Conservation (phyloP, 2,113 vertebrate genomes). For the Polyodon spathula region DNA sequence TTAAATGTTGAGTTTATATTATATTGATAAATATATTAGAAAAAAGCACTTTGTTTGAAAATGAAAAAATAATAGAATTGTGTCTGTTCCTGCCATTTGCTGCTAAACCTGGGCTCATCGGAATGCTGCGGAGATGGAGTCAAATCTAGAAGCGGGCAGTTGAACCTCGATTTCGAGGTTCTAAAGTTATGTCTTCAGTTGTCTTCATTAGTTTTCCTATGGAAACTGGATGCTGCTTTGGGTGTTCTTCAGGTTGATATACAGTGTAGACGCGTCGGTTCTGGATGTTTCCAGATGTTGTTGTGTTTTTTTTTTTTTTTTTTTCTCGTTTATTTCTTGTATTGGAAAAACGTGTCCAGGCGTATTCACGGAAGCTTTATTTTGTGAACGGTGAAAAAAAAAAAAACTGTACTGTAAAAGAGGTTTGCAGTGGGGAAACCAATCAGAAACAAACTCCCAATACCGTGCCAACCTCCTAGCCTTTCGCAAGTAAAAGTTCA, state of each 20-base stretch:
- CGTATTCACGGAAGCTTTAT: slow-evolving; percentile 39
- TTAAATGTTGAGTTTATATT: slow-evolving; percentile 90
- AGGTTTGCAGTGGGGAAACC: slow-evolving; percentile 57
- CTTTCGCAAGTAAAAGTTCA: slow-evolving; percentile 37
- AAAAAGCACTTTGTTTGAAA: slow-evolving; percentile 97
- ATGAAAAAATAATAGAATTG: slow-evolving; percentile 65
- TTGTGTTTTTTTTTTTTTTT: slow-evolving; percentile 57
- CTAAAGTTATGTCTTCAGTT: slow-evolving; percentile 52
- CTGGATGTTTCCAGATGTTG: slow-evolving; percentile 43
- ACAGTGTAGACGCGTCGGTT: slow-evolving; percentile 67
- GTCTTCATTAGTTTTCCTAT: slow-evolving; percentile 73
- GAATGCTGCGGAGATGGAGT: slow-evolving; percentile 94
- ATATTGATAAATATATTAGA: slow-evolving; percentile 90
- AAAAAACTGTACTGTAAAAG: slow-evolving; percentile 65
- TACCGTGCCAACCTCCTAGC: slow-evolving; percentile 50
- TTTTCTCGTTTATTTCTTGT: slow-evolving; percentile 7
- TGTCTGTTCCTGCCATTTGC: slow-evolving; percentile 96
- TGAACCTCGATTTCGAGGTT: slow-evolving; percentile 45
- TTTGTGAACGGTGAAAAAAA: slow-evolving; percentile 43
- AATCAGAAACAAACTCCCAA: slow-evolving; percentile 47
- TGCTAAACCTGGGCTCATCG: slow-evolving; percentile 95
- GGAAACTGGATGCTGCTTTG: slow-evolving; percentile 67
- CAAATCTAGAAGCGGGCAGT: slow-evolving; percentile 35
- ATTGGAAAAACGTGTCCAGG: slow-evolving; percentile 42
- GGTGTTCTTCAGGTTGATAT: slow-evolving; percentile 69